Percentiles rank a stretch among this genome's conserved stretches.
phyloP scores from a whole-genome alignment of 2,113 vertebrate genomes.

The Coturnix japonica region DNA sequence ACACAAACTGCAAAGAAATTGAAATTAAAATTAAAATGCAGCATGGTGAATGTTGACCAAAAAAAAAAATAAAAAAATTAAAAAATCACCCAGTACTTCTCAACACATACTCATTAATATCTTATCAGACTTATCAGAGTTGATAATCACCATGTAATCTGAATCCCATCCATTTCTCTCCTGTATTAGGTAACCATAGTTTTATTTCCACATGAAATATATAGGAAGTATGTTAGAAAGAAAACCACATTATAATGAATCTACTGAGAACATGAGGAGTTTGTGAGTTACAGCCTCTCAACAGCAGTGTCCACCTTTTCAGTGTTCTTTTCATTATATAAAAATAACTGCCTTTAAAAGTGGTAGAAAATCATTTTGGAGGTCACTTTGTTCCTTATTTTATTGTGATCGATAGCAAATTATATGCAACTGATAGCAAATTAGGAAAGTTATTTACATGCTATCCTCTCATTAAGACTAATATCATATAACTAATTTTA shows the following conservation, averaged over 20 bases:
- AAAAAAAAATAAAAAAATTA: not conserved
- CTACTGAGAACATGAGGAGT: not conserved
- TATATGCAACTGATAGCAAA: not conserved
- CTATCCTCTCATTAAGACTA: not conserved
- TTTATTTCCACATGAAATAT: not conserved
- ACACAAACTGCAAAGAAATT: not conserved
- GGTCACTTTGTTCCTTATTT: not conserved
- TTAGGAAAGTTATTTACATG: not conserved
- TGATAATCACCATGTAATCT: not conserved
- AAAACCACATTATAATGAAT: not conserved
- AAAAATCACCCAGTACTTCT: not conserved
- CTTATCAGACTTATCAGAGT: fast-evolving
- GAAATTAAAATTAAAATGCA: not conserved
- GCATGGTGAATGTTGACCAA: not conserved
- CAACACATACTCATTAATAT: not conserved
- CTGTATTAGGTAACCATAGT: fast-evolving
- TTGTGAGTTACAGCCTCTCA: not conserved
- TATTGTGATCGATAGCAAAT: not conserved
- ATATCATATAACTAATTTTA: not conserved
- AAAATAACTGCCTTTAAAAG: not conserved
- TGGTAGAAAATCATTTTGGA: not conserved
- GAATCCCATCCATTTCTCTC: fast-evolving
- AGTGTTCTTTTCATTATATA: not conserved
- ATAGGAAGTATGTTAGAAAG: not conserved
- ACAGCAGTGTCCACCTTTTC: not conserved